Conservation (phyloP, 2,797 vertebrate species). For the Danio jaintianensis region DNA sequence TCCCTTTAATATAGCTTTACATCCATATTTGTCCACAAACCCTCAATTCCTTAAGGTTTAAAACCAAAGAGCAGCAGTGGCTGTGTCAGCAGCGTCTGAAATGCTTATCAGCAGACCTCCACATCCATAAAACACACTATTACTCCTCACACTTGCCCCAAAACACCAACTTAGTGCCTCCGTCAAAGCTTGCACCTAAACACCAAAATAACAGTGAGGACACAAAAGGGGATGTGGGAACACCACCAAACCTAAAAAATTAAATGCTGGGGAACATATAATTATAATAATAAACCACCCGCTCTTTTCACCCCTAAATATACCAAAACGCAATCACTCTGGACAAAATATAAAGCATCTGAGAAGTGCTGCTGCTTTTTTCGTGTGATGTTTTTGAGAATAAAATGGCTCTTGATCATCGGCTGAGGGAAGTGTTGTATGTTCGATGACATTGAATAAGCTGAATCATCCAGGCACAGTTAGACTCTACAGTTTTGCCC, state of each 20-base stretch:
- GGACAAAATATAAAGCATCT: conserved; percentile 55
- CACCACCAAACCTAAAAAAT: conserved; percentile 40
- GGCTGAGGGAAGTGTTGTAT: conserved; percentile 21
- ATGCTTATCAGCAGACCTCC: not conserved
- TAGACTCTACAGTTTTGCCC: conserved; percentile 52
- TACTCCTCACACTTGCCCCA: not conserved
- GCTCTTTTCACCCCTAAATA: conserved; percentile 24
- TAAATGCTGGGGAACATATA: conserved; percentile 12
- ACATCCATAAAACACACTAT: conserved; percentile 26
- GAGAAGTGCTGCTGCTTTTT: conserved; percentile 14
- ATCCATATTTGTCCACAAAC: not conserved
- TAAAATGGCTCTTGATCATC: conserved; percentile 19
- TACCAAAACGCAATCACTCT: conserved; percentile 34
- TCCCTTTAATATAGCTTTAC: not conserved
- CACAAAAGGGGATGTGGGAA: conserved; percentile 62
- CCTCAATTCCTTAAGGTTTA: conserved; percentile 23
- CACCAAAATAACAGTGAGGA: conserved; percentile 66
- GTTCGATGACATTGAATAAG: conserved; percentile 4
- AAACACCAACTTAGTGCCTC: conserved; percentile 35
- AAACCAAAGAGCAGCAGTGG: conserved; percentile 34
- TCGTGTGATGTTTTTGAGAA: conserved; percentile 4
- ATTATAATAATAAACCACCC: conserved; percentile 26
- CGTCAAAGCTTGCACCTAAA: conserved; percentile 55
- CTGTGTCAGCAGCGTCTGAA: conserved; percentile 15
- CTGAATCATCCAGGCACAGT: conserved; percentile 13